Evolutionary conservation across 2,113 vertebrate genomes (phyloP).

Genomic region (Perca schrenkii): DNA sequence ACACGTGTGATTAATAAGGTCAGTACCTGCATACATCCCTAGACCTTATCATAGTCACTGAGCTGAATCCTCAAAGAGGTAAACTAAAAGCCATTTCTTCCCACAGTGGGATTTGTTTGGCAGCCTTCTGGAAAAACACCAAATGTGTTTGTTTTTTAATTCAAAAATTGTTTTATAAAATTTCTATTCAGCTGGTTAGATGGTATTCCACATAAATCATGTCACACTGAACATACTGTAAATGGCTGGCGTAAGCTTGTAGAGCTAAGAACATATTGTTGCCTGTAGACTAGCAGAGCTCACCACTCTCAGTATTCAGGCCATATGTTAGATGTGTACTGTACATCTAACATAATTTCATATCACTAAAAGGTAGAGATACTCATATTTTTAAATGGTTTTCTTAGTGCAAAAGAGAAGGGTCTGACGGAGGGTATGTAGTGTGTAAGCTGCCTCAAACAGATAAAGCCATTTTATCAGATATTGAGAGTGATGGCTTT

Average conservation of each 20-base stretch:
- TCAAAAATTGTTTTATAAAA: background rate
- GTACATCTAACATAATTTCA: background rate
- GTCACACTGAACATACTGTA: background rate
- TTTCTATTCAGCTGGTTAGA: background rate
- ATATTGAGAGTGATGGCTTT: background rate
- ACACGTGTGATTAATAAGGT: too few species aligned
- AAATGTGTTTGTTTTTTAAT: background rate
- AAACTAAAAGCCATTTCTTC: background rate
- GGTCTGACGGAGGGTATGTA: background rate
- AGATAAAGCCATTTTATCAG: background rate
- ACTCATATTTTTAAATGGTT: background rate
- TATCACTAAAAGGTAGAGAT: background rate
- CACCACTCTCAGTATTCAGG: background rate
- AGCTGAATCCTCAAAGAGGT: too few species aligned
- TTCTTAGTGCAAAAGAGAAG: too few species aligned
- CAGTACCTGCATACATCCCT: too few species aligned
- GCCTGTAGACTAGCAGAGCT: background rate
- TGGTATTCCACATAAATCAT: background rate
- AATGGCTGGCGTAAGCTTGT: background rate
- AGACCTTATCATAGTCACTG: too few species aligned
- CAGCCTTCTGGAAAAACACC: background rate
- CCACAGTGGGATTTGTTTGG: background rate
- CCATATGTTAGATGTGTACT: background rate
- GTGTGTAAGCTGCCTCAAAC: background rate
- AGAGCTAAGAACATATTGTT: background rate